Evolutionary conservation across 2,888 invertebrate species (phyloP).

Genomic region (Limenitis camilla): DNA sequence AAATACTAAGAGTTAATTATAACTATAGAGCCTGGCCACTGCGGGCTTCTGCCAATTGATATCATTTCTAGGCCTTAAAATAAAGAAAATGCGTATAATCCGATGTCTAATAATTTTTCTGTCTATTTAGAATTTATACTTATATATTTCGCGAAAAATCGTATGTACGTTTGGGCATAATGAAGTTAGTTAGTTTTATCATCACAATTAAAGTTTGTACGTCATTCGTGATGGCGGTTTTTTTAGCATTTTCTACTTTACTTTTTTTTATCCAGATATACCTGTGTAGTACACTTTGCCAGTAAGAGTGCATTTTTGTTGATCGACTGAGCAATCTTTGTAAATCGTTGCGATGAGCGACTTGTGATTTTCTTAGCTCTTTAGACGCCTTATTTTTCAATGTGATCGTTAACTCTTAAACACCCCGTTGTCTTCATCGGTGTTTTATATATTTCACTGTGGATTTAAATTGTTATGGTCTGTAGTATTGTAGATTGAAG

Average conservation of each 20-base stretch:
- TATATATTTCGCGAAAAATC: slow-evolving; percentile 25
- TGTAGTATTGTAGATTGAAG: slow-evolving; percentile 16
- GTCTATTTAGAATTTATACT: slow-evolving; percentile 28
- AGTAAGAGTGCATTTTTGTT: slow-evolving; percentile 66
- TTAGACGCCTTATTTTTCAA: slow-evolving; percentile 20
- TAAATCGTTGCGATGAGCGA: slow-evolving; percentile 19
- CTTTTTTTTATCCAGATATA: slow-evolving; percentile 23
- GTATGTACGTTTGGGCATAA: slow-evolving; percentile 24
- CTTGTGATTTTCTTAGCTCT: slow-evolving; percentile 22
- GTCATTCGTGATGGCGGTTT: slow-evolving; percentile 13
- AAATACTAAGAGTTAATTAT: no score
- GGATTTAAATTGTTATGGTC: slow-evolving; percentile 9
- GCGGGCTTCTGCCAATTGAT: no score
- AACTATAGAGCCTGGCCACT: no score
- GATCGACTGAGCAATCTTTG: slow-evolving; percentile 38
- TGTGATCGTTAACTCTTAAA: slow-evolving; percentile 14
- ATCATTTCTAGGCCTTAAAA: not conserved
- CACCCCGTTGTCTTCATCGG: slow-evolving; percentile 7
- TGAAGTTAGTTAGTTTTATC: slow-evolving; percentile 21
- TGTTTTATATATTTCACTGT: slow-evolving; percentile 5
- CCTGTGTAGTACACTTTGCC: slow-evolving; percentile 38
- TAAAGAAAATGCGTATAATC: not conserved
- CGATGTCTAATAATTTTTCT: slow-evolving; percentile 21
- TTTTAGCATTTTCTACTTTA: slow-evolving; percentile 20
- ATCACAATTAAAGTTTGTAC: slow-evolving; percentile 29